Percentiles rank a stretch among this genome's conserved stretches.
These are phyloP conservation scores for Drosophila obscura DNA, from an alignment of 1,140 invertebrate species.

Conservation along the genomic window DNA sequence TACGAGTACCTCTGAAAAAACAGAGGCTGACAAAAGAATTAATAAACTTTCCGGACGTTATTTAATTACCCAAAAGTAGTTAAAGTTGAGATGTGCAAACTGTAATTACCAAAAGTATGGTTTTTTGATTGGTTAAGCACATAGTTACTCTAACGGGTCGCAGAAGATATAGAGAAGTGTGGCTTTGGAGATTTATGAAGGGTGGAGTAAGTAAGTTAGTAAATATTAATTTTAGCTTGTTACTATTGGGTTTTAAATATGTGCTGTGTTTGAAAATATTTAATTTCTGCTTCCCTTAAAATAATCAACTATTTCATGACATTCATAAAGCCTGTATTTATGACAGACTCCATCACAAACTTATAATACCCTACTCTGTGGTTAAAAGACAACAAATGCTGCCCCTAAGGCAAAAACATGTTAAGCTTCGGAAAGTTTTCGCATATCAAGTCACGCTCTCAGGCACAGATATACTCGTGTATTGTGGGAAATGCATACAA, in stretches of 20 bases:
- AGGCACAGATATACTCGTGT: conserved; percentile 6
- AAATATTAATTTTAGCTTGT: no score
- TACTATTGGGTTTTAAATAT: no score
- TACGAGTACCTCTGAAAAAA: conserved; percentile 33
- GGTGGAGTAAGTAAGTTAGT: no score
- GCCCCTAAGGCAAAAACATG: conserved; percentile 5
- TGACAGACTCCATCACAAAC: conserved; percentile 10
- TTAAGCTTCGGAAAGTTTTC: conserved; percentile 26
- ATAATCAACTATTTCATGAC: neutral
- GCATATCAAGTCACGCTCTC: conserved; percentile 19
- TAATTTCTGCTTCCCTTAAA: no score
- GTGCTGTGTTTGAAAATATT: no score
- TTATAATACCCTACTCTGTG: conserved; percentile 10
- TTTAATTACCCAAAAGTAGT: conserved; percentile 35
- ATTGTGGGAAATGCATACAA: conserved; percentile 29
- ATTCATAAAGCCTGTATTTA: neutral
- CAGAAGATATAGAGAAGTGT: no score
- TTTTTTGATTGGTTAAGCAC: conserved; percentile 1
- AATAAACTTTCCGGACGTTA: conserved; percentile 40
- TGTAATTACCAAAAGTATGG: conserved; percentile 23
- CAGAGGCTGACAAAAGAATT: conserved; percentile 38
- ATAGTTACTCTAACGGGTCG: no score
- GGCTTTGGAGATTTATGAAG: no score
- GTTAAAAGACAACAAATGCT: conserved; percentile 13
- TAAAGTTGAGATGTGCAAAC: conserved; percentile 24